Base-by-base conservation (phyloP, 2,888 invertebrate species). In the Scaptomyza flava region DNA sequence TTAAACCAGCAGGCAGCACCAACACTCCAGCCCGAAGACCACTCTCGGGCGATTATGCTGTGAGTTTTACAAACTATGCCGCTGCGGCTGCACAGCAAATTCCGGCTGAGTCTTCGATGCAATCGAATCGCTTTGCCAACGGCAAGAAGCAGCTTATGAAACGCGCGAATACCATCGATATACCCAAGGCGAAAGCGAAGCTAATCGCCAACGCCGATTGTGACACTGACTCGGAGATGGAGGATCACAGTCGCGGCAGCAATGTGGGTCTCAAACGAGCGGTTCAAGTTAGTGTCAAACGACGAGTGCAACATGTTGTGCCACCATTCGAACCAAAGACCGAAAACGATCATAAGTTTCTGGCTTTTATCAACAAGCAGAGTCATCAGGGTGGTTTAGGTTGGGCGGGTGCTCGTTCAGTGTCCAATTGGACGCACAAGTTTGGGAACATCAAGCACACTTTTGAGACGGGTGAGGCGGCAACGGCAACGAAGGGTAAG, bases 111-210 rank as follows among this genome's bases (percentile, higher is more conserved):
- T 90, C 91, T 1, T 89, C 91, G 91, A 1, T 89, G 1, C 71
- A 34, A 9, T 53, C 42, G 31, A 65, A 47, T 41, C 80, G 91
- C 0, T 91, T 92, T 27, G 38, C 51, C 42, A 81, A 93, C 52
- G 94, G 93, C 68, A 95, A 95, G 79, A 96, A 96, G 88, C 93
- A 95, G 27, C 94, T 95, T 81, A 96, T 97, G 95, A 97, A 97
- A 91, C 94, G 97, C 14, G 97, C 97, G 4, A 97, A 97, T 81
- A 97, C 97, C 1, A 96, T 97, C 71, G 97, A 97, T 89, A 96
- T 97, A 89, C 96, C 97, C 0, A 96, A 96, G 84, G 94, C 95
- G 0, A 90, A 91, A 53, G 71, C 77, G 43, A 89, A 86, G 56
- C 91, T 14, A 14, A 17, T 88, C 27, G 82, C 87, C 75, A 93